Base-by-base conservation (phyloP, 2,888 invertebrate genomes). In the Muschampia plurimacula region DNA sequence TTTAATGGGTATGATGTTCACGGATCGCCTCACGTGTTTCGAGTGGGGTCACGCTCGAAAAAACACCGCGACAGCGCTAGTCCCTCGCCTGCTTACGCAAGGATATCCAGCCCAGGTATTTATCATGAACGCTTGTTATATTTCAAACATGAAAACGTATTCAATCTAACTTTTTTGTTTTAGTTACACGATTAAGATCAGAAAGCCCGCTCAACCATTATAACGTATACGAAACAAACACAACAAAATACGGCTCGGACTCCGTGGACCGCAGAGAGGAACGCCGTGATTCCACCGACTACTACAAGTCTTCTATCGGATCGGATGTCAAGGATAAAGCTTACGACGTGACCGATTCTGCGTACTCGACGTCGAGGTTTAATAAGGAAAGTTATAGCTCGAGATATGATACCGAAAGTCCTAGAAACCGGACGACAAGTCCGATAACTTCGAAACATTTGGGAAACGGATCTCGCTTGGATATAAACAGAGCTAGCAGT, bases 1-100 rank as follows among this genome's bases (percentile, higher is more conserved):
- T 99, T 99, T 92, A 99, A 99, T 86, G 99, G 98, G 10, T 97
- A 97, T 84, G 97, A 98, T 82, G 96, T 96, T 49, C 89, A 92
- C 75, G 99, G 98, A 6, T 98, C 98, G 12, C 98, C 98, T 39
- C 98, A 97, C 84, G 97, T 97, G 84, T 96, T 98, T 91, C 95
- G 98, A 73, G 98, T 98, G 10, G 98, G 98, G 28, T 96, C 97
- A 0, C 96, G 96, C 75, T 95, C 97, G 39, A 92, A 89, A 80
- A 92, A 91, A 75, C 87, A 85, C 7, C 84, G 93, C 2, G 93
- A 93, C 74, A 93, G 92, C 78, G 86, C 89, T 55, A 93, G 93
- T 74, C 93, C 93, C 2, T 85, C 95, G 10, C 89, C 95, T 9
- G 88, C 93, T 64, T 95, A 95, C 73, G 95, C 95, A 62, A 95